Conservation (phyloP, 2,113 vertebrate genomes). For the Myanophis thanlyinensis region DNA sequence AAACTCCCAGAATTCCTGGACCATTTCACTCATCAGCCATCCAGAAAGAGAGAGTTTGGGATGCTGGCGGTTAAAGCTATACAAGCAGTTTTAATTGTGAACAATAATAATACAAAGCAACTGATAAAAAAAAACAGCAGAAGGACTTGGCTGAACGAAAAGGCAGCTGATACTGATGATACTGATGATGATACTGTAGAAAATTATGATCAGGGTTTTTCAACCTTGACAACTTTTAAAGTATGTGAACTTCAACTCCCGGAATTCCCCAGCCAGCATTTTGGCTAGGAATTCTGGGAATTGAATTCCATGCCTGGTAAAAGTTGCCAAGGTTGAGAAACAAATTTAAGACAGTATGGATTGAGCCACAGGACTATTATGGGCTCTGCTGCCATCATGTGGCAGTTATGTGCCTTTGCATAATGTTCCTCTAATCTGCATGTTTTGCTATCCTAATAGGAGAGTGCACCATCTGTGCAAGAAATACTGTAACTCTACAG, state of each 20-base stretch:
- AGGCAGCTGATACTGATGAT: not conserved
- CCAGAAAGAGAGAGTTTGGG: not conserved
- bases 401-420: not conserved
- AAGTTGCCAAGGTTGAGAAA: not conserved
- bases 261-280: not conserved
- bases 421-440: not conserved
- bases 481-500: not conserved
- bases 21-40: not conserved
- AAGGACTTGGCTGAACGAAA: not conserved
- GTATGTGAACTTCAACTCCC: not conserved
- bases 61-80: not conserved
- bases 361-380: not conserved
- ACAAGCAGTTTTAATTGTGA: not conserved
- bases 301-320: not conserved
- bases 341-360: not conserved
- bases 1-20: not conserved
- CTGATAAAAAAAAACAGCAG: not conserved
- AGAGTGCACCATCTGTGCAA: not conserved
- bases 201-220: not conserved
- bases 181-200: not conserved
- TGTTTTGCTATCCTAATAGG: too few relatives aligned
- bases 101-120: not conserved
- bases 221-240: not conserved
- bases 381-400: constrained; percentile 2
- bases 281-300: not conserved